Evolutionary conservation across 2,113 vertebrate species (phyloP), one percentile per base, ranked within the genome.

Genomic region (Mobula birostris): DNA sequence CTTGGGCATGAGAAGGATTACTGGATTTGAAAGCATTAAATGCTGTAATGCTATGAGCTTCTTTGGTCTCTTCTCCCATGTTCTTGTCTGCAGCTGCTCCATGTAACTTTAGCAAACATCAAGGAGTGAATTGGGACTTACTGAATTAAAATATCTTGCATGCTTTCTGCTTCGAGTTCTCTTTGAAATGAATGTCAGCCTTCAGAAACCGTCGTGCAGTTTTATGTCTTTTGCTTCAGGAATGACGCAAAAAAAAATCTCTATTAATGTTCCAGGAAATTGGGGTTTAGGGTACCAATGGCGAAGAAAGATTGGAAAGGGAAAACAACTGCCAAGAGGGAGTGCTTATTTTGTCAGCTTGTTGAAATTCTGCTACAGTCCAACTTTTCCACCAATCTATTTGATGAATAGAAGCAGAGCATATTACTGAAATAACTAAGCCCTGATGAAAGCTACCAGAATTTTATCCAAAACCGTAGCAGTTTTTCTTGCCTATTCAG

Each of bases 51-150:
- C n/a, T 58, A 90, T 68, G 85, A 29, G 6, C 95, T 95, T 95
- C 96, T 96, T 95, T 17, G 7, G 95, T 96, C 96, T 96, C 96
- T 96, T 96, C 94, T 95, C 95, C 95, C 94, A 95, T 96, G 17
- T 96, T 96, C 96, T 96, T 94, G 94, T 95, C 96, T 97, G 97
- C 97, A 98, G 97, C 97, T 98, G 97, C 97, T 96, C 96, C 96
- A 95, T 95, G 97, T 97, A 98, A 98, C 97, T 96, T 96, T 96
- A 98, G 97, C 96, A 97, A 97, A 97, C 97, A 97, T 98, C 97
- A 98, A 98, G 97, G 97, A 96, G 97, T 95, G 96, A 94, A 95
- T 96, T 95, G 95, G 95, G 96, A 97, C 97, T 97, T 97, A 96
- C 96, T 96, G 97, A 98, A 97, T 98, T 97, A 97, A 97, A 97